Base-by-base conservation (phyloP, 2,888 invertebrate species). In the Agrotis clavis region DNA sequence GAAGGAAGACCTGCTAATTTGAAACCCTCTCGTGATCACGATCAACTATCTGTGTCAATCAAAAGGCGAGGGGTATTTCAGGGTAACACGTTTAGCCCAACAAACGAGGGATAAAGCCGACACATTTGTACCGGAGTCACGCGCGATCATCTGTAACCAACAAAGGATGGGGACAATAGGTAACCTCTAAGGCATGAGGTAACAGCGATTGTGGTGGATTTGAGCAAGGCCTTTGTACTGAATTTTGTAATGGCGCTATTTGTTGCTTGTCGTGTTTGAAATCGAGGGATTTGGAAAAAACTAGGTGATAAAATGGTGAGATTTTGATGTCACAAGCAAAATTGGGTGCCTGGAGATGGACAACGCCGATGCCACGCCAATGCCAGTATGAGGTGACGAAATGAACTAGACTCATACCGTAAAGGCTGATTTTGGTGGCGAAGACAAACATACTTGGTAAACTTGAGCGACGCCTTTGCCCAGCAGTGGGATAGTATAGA, bases 111-210 rank as follows among this genome's bases (percentile, higher is more conserved):
- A 88, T 90, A 91, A 92, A 90, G 90, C 90, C 85, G 86, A 88
- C 82, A 85, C 90, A 91, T 94, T 94, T 90, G 92, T 91, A 94
- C 83, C 82, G 88, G 77, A 89, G 93, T 92, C 95, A 95, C 95
- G 95, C 88, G 91, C 93, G 90, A 90, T 92, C 93, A 93, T 92
- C 92, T 91, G 91, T 92, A 91, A 90, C 92, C 93, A 89, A 93
- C 93, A 93, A 93, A 92, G 91, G 91, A 90, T 54, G 70, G 70
- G 74, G 84, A 86, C 85, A 81, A 85, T 71, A 81, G 84, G 77
- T 70, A 70, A 75, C 75, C 78, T 74, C 71, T 70, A 80, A 80
- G 82, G 82, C 66, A 80, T 71, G 71, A 72, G 72, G 82, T 78
- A 72, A 77, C 61, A 81, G 81, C 79, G 82, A 69, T 82, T 80